phyloP scores from a whole-genome alignment of 2,888 invertebrate species.

The Acanthopleura granulata region DNA sequence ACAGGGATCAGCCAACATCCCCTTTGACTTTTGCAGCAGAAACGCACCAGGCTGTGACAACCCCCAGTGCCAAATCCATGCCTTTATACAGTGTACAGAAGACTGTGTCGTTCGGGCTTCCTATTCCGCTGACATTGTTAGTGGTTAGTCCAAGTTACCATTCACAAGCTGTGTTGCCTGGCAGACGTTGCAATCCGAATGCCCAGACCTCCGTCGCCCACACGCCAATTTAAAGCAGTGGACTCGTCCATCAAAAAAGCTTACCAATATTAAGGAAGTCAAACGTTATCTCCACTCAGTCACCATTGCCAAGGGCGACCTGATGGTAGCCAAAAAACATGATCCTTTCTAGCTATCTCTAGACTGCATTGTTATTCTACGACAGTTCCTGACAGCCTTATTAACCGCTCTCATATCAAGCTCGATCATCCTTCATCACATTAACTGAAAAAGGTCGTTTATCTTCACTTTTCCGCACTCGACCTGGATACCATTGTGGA shows the following conservation, averaged over 20 bases:
- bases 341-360: neutral
- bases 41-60: constrained; percentile 22
- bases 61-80: constrained; percentile 16
- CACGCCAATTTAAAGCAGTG: constrained; percentile 34
- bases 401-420: no score
- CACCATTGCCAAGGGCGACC: constrained; percentile 32
- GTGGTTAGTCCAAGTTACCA: constrained; percentile 23
- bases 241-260: constrained; percentile 38
- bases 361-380: no score
- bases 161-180: constrained; percentile 31
- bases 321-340: constrained; percentile 24
- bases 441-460: no score
- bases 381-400: no score
- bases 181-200: constrained; percentile 31
- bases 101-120: constrained; percentile 18
- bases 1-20: constrained; percentile 18
- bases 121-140: constrained; percentile 12
- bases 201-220: constrained; percentile 32
- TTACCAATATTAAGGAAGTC: constrained; percentile 35
- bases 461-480: no score
- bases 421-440: no score
- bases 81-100: constrained; percentile 17
- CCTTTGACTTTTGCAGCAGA: constrained; percentile 21
- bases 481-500: no score
- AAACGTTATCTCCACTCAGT: constrained; percentile 31